These are phyloP conservation scores for Itoplectis maculator DNA, from an alignment of 2,888 invertebrate genomes.

Conservation along the genomic window DNA sequence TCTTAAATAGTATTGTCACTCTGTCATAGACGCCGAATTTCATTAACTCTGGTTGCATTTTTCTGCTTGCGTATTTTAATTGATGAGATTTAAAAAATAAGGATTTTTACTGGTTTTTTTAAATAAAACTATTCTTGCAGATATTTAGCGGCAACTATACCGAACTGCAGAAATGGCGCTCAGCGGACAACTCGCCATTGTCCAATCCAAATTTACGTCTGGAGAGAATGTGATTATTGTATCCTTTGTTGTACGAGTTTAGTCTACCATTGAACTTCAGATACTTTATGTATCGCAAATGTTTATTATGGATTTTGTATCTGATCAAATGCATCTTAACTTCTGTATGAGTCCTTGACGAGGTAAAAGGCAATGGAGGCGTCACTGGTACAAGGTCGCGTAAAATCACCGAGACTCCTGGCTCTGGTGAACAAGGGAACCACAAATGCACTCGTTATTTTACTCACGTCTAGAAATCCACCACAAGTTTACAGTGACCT, in stretches of 20 bases:
- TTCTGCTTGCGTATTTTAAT: neutral
- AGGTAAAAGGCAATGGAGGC: conserved; percentile 82
- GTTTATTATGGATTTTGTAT: neutral
- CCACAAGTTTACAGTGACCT: conserved; percentile 91
- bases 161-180: conserved; percentile 75
- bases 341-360: conserved; percentile 56
- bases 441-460: conserved; percentile 86
- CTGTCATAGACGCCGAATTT: neutral
- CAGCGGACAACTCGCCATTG: conserved; percentile 83
- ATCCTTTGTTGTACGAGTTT: conserved; percentile 84
- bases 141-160: neutral
- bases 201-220: conserved; percentile 87
- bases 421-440: conserved; percentile 87
- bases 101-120: neutral
- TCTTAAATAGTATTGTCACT: no score
- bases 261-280: neutral
- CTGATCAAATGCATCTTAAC: conserved; percentile 58
- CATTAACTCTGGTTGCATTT: neutral
- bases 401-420: conserved; percentile 86
- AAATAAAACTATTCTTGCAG: neutral
- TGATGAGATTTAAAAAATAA: neutral
- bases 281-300: conserved; percentile 38
- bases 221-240: conserved; percentile 87
- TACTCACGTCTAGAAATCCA: conserved; percentile 87
- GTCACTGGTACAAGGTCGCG: conserved; percentile 85